Evolutionary conservation across 1,140 invertebrate genomes (phyloP), one percentile per base, ranked within the genome.

Genomic region (Drosophila sechellia): DNA sequence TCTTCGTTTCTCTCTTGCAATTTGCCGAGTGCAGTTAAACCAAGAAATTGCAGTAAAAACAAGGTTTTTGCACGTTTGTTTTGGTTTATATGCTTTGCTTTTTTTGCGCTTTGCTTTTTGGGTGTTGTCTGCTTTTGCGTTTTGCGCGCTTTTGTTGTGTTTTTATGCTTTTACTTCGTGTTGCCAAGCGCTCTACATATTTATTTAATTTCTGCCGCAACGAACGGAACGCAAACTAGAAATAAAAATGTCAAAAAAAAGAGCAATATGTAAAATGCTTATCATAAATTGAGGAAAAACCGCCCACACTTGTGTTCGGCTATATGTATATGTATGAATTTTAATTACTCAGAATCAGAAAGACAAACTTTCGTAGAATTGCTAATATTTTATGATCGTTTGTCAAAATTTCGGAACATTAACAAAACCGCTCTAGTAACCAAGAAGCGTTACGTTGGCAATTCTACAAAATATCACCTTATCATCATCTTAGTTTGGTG

Each of bases 21-120:
- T 76, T 58, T 61, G 77, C 77, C 78, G 77, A 81, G 78, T 81
- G 78, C 72, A 77, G 43, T 81, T 59, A 68, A 48, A 81, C 72
- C 61, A 35, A 50, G 59, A 54, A 60, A 35, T 35, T 35, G 75
- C 57, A 66, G 20, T 34, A 56, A 50, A 45, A 63, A 63, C 6
- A 31, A 31, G n/a, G 20, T 65, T 34, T 52, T 61, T 35, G 27
- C 17, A 25, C 17, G 31, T 66, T 56, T 63, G 43, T 59, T 75
- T 69, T 79, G 63, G 65, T 72, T 79, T 58, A 40, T 52, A 13
- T 48, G 43, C 20, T 58, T 53, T 49, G 34, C 17, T 27, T 25
- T 31, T 31, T 60, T 10, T 59, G 27, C 39, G 5, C 22, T 35
- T 27, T 54, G 37, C 31, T 57, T 48, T 35, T 40, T 40, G 25